phyloP scores from a whole-genome alignment of 2,888 invertebrate species.

The Aphidoletes aphidimyza region DNA sequence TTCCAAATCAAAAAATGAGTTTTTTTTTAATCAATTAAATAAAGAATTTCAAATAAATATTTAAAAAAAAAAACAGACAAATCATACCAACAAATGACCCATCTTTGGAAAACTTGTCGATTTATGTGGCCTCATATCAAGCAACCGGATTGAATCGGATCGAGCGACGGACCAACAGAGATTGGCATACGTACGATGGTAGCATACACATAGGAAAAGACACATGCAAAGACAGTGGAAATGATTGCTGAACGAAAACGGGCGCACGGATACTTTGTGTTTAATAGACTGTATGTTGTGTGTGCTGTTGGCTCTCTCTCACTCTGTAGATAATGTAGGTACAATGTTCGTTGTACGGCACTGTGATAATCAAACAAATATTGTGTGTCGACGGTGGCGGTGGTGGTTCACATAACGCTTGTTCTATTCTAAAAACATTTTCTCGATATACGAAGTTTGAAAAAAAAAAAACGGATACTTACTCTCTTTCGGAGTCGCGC shows the following conservation, averaged over 20 bases:
- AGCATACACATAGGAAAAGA: conserved; percentile 21
- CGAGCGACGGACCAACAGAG: background rate
- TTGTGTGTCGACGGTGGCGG: conserved; percentile 53
- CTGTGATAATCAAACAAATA: conserved; percentile 50
- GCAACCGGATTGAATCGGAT: background rate
- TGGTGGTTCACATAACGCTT: conserved; percentile 6
- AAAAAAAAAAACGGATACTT: no score
- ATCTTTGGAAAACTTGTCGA: no score
- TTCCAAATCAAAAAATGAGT: no score
- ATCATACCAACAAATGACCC: no score
- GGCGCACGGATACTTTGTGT: conserved; percentile 50
- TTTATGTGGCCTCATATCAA: no score
- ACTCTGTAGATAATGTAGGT: conserved; percentile 29
- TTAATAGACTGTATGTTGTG: conserved; percentile 52
- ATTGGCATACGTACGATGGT: background rate
- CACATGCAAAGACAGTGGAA: conserved; percentile 49
- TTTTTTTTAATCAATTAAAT: no score
- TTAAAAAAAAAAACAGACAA: no score
- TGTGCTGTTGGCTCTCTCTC: background rate
- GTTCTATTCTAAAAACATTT: background rate
- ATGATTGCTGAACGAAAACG: conserved; percentile 49
- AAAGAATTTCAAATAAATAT: no score
- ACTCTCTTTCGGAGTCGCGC: no score
- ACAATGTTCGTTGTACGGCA: conserved; percentile 41
- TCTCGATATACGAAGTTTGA: background rate